Evolutionary conservation across 2,888 invertebrate genomes (phyloP).

Genomic region (Ectemnius lituratus): DNA sequence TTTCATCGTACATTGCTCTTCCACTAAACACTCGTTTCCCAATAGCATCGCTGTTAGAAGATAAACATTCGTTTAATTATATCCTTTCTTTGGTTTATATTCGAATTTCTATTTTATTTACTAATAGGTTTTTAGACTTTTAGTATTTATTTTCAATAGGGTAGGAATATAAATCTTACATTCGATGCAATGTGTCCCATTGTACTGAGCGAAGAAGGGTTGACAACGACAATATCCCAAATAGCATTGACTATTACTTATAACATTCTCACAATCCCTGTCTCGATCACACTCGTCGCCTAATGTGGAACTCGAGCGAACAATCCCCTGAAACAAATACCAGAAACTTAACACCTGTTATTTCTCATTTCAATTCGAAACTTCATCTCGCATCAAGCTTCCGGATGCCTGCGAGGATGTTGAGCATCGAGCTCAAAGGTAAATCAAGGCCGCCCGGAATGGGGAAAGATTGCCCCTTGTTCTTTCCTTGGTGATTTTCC

Average conservation of each 20-base stretch:
- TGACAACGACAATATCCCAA: conserved; percentile 89
- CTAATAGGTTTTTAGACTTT: too few species aligned
- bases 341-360: neutral
- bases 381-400: too few species aligned
- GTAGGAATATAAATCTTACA: conserved; percentile 80
- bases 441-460: neutral
- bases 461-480: conserved; percentile 15
- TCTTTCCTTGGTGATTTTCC: conserved; percentile 5
- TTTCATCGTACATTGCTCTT: conserved; percentile 92
- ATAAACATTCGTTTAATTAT: neutral
- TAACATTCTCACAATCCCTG: conserved; percentile 82
- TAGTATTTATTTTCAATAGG: too few species aligned
- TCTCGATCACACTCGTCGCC: conserved; percentile 83
- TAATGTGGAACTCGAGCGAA: conserved; percentile 71
- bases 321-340: conserved; percentile 53
- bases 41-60: conserved; percentile 87
- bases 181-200: conserved; percentile 89
- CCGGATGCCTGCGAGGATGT: neutral
- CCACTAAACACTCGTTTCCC: conserved; percentile 89
- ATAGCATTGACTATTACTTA: conserved; percentile 83
- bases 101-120: too few species aligned
- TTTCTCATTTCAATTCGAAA: too few species aligned
- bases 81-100: too few species aligned
- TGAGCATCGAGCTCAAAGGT: neutral
- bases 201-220: conserved; percentile 89